phyloP scores from a whole-genome alignment of 2,888 invertebrate genomes.

The Tipula vernalis region DNA sequence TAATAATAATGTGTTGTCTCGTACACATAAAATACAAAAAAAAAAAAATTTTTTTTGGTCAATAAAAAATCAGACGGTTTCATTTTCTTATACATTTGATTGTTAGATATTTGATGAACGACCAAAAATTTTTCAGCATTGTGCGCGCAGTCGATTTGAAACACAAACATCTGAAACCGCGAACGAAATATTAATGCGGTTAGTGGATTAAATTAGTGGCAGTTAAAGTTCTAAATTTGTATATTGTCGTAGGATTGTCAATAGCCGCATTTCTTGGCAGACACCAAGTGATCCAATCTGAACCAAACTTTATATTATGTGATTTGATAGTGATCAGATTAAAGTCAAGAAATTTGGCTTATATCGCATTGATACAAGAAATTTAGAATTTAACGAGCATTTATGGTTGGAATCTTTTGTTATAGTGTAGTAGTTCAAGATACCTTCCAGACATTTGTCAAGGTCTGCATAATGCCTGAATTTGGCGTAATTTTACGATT shows the following conservation, averaged over 20 bases:
- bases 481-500: too few relatives aligned
- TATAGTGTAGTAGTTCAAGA: too few relatives aligned
- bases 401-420: too few relatives aligned
- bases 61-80: background rate
- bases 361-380: too few relatives aligned
- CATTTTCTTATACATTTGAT: background rate
- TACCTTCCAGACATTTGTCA: too few relatives aligned
- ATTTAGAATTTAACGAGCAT: too few relatives aligned
- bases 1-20: background rate
- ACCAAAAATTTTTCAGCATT: background rate
- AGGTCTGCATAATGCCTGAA: too few relatives aligned
- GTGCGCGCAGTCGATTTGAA: background rate
- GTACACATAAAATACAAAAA: background rate
- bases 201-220: background rate
- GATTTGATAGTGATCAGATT: too few relatives aligned
- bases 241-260: background rate
- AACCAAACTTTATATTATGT: too few relatives aligned
- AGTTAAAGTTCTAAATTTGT: background rate
- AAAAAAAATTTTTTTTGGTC: background rate
- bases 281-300: too few relatives aligned
- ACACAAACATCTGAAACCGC: background rate
- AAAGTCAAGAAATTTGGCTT: too few relatives aligned
- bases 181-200: background rate
- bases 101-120: background rate
- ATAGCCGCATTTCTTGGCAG: too few relatives aligned